A percentile compares a stretch with the other conserved stretches of the same genome.
Conservation (phyloP, 2,113 vertebrate genomes). For the Sapayoa aenigma region DNA sequence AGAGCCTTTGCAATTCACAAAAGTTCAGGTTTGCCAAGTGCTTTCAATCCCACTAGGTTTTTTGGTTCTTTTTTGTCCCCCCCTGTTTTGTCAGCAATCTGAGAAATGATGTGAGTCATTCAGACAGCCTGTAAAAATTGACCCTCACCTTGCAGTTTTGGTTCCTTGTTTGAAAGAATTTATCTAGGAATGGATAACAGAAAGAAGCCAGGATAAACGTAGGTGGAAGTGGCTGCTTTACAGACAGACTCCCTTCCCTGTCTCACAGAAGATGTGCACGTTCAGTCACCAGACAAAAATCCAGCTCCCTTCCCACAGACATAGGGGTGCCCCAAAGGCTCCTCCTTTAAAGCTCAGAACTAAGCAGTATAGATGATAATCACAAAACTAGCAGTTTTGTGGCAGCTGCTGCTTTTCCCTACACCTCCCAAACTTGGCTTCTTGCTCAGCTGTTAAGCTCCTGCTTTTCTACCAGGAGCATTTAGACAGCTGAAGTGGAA, state of each 20-base stretch:
- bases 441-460: background rate
- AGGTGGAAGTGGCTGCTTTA: background rate
- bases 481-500: background rate
- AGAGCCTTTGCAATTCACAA: background rate
- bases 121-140: background rate
- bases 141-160: constrained; percentile 16
- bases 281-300: background rate
- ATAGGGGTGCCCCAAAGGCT: background rate
- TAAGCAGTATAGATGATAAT: background rate
- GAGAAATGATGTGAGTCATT: constrained; percentile 7
- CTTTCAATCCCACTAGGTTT: background rate
- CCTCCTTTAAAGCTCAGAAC: background rate
- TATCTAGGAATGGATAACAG: background rate
- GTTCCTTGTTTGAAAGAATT: background rate
- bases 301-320: background rate
- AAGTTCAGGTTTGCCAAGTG: background rate
- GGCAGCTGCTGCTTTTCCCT: constrained; percentile 21
- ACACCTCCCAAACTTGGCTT: background rate
- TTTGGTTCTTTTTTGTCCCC: background rate
- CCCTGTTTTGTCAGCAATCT: background rate
- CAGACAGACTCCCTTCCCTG: background rate
- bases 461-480: background rate
- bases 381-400: background rate
- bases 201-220: background rate
- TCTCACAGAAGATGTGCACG: fast-evolving